A percentile compares a stretch with the other conserved stretches of the same genome.
phyloP scores from a whole-genome alignment of 2,797 vertebrate genomes.

The Cuculus canorus region DNA sequence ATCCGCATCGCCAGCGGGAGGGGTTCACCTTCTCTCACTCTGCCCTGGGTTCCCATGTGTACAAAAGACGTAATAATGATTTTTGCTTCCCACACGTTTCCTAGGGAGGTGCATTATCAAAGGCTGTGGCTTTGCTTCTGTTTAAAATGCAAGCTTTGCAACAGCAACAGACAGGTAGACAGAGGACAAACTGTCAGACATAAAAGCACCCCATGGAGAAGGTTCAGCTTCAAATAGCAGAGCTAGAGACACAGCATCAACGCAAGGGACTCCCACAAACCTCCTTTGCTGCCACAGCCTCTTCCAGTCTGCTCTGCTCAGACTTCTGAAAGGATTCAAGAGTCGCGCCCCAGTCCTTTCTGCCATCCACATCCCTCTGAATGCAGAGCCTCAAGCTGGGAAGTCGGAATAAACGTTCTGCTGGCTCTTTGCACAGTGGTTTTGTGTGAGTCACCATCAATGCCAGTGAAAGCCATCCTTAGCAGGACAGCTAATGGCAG shows the following conservation, averaged over 20 bases:
- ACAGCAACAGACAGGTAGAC: not conserved
- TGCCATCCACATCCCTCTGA: fast-evolving
- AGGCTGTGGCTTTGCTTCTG: fast-evolving
- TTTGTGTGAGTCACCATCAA: not conserved
- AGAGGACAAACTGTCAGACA: not conserved
- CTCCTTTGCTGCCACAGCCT: not conserved
- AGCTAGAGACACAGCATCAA: not conserved
- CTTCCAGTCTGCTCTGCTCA: not conserved
- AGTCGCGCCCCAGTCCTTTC: not conserved
- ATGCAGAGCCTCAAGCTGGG: not conserved
- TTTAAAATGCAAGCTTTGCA: not conserved
- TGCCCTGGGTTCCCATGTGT: fast-evolving
- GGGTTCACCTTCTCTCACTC: not conserved
- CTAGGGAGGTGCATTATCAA: not conserved
- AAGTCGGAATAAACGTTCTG: not conserved
- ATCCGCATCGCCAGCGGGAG: not conserved
- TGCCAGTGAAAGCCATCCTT: not conserved
- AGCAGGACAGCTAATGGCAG: not conserved
- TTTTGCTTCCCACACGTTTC: not conserved
- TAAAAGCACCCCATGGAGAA: fast-evolving
- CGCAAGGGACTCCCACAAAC: not conserved
- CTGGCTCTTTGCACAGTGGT: not conserved
- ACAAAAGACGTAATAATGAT: not conserved
- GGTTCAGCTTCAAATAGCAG: not conserved
- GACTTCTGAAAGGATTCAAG: fast-evolving